Base-by-base conservation (phyloP, 2,113 vertebrate genomes). In the Myotis davidii region DNA sequence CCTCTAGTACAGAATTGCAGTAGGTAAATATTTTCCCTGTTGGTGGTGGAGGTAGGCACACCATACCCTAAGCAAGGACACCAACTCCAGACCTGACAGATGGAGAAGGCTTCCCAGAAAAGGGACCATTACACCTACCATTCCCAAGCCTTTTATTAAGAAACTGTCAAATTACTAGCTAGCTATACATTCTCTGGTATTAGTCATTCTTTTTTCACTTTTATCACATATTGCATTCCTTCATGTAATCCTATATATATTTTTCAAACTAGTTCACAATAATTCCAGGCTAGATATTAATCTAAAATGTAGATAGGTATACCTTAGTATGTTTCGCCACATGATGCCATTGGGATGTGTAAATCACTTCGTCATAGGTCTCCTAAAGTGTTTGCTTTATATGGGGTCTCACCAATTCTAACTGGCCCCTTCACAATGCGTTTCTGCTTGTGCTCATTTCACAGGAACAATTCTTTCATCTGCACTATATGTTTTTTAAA, bases 231-330 rank as follows among this genome's bases (percentile, higher is more conserved):
- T 2, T 54, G 2, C 39, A 52, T 84, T 69, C 25, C 6, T 59
- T 85, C 70, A 13, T 81, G 21, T 45, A 81, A 87, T 45, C 25
- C 18, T 79, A 7, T 74, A 61, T 29, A 11, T 39, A 6, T 88
- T 64, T 83, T 89, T 59, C 42, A 54, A 95, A 83, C 14, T n/a
- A 69, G 6, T 70, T 94, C 76, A 79, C 48, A 76, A 5, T 74
- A 65, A 76, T 65, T 72, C 39, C n/a, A 92, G 42, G 70, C 56
- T 69, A 79, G 45, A 81, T 93, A 94, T 65, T 65, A n/a, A 88
- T 65, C 61, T 67, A 69, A 94, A 79, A 64, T 76, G 7, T 27
- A 78, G 29, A 42, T 27, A 83, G 23, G 42, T 32, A 21, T 9
- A 61, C 64, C 56, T 34, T 78, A n/a, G 48, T 27, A 65, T 13